Percentiles rank a stretch among this genome's conserved stretches.
Conservation (phyloP, 2,888 invertebrate genomes). For the Polietes domitor region DNA sequence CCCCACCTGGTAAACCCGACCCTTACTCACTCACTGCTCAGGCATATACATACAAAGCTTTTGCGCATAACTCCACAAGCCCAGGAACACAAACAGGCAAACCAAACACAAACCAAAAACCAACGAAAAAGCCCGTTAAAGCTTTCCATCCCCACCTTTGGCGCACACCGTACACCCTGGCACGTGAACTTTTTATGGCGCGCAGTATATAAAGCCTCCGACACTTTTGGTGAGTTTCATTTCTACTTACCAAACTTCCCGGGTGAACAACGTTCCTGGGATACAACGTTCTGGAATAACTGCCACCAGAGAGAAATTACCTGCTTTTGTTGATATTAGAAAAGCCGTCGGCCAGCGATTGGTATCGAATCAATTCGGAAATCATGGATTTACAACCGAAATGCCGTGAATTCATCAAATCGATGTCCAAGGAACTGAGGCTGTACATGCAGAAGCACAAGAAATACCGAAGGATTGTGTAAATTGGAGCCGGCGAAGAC, state of each 20-base stretch:
- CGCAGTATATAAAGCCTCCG: constrained; percentile 57
- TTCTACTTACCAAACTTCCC: constrained; percentile 63
- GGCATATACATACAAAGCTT: constrained; percentile 41
- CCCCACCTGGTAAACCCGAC: constrained; percentile 17
- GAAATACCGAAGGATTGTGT: constrained; percentile 58
- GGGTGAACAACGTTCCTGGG: constrained; percentile 7
- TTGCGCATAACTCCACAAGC: constrained; percentile 60
- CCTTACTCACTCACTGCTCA: not conserved
- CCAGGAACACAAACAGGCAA: not conserved
- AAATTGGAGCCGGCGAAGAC: not conserved
- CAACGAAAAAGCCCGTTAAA: too few species aligned
- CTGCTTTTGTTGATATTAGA: constrained; percentile 11
- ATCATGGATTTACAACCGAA: constrained; percentile 52
- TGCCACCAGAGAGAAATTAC: not conserved
- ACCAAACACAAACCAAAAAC: too few species aligned
- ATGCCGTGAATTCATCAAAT: constrained; percentile 52
- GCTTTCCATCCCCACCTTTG: constrained; percentile 20
- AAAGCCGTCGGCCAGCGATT: constrained; percentile 48
- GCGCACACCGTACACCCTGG: not conserved
- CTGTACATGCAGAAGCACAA: constrained; percentile 59
- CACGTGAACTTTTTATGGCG: not conserved
- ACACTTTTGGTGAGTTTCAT: constrained; percentile 60
- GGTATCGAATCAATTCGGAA: not conserved
- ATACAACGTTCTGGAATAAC: not conserved
- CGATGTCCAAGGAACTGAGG: constrained; percentile 50